Evolutionary conservation across 1,140 invertebrate species (phyloP), one percentile per base, ranked within the genome.

Genomic region (Lanistes nyassanus): DNA sequence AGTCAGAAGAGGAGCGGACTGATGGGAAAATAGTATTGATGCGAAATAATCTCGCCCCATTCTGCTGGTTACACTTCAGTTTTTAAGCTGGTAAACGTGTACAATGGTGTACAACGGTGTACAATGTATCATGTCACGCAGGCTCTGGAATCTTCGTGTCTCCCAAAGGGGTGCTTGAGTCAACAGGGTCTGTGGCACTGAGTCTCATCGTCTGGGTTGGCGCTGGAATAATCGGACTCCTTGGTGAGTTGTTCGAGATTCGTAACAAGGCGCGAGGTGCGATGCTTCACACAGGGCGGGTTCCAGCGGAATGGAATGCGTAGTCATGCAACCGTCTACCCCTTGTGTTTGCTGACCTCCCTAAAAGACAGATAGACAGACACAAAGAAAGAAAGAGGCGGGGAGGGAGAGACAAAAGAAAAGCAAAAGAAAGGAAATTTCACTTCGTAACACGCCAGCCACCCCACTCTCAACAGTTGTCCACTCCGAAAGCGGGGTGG

Each of bases 101-200:
- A 37, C 11, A 36, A 23, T 34, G 47, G 51, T 31, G 5, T 65
- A 31, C 13, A 7, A 26, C n/a, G 7, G 31, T 65, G 16, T 34
- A 5, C 34, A 23, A 9, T 36, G 16, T 23, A 39, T 31, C 29
- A n/a, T 60, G 26, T 58, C 19, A 75, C 76, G 11, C 77, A 87
- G 95, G 88, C 7, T 96, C 95, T 23, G 96, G 96, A 60, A 97
- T 99, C 85, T 99, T 99, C 87, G 94, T 99, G 13, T 97, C 97
- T 2, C 97, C 98, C 0, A 97, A 94, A 84, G 95, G 97, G 72
- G 94, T 96, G 0, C 87, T 97, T 7, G 85, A 92, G 78, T 92
- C 93, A 84, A 94, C 95, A 1, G 95, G 95, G 26, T 97, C 95
- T 1, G 92, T 97, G 0, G 95, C 92, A 19, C 89, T 95, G 75